Evolutionary conservation across 2,888 invertebrate genomes (phyloP), one percentile per base, ranked within the genome.

Genomic region (Trichogramma evanescens): DNA sequence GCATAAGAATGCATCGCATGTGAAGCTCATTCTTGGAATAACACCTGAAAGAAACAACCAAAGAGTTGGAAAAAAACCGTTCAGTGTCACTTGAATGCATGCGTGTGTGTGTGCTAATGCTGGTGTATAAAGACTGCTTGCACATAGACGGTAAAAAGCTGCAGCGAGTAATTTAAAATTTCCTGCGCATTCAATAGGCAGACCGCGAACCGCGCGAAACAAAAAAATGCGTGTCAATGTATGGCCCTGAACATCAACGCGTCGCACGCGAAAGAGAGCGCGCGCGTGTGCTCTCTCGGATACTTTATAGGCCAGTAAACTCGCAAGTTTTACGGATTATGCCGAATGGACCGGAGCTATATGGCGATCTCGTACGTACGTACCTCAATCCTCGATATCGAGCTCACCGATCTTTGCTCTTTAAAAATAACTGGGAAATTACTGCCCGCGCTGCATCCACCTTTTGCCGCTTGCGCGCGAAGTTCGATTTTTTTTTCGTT

Each of bases 321-420:
- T 65, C 58, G 53, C 46, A 54, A 61, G 61, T 66, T 69, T 69
- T 69, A 66, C 66, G 68, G 60, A 68, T 67, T 68, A 26, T 26
- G 26, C 49, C 56, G 7, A n/a, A 13, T 10, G 58, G 6, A 41
- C 9, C 6, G 9, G 13, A 43, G 8, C 51, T 5, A 8, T 61
- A 51, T 56, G 56, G 39, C 50, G 40, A 46, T 49, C 48, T 8
- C 52, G 46, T n/a, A 13, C 44, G 43, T 5, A 26, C 10, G 48
- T 48, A 13, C 3, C 9, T 43, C 58, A 55, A 62, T 55, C 13
- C n/a, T 55, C 10, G 50, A 40, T 44, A 59, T 61, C 54, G 54
- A 51, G 7, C 40, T 6, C 8, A n/a, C 41, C 39, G 50, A 62
- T 58, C 54, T 55, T 42, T 53, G 13, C 56, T 39, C 48, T 46